A percentile compares a stretch with the other conserved stretches of the same genome.
phyloP scores from a whole-genome alignment of 1,140 invertebrate species.

The Lucilia cuprina region DNA sequence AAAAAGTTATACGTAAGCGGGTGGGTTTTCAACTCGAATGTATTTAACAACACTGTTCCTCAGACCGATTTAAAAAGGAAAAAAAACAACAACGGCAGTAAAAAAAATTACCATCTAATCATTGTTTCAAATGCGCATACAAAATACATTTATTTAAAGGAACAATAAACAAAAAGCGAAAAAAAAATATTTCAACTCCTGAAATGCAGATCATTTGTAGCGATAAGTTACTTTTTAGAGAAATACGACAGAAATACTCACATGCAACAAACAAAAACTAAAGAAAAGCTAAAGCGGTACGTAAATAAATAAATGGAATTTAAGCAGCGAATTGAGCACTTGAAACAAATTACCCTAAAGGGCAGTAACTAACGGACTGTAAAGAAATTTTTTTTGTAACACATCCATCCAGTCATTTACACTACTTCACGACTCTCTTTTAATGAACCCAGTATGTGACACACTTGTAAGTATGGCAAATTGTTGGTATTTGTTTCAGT shows the following conservation, averaged over 20 bases:
- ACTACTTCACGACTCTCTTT: not conserved
- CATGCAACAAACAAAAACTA: not conserved
- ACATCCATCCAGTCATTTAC: not conserved
- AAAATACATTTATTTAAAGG: conserved; percentile 3
- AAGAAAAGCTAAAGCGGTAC: not conserved
- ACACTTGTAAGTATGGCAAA: conserved; percentile 11
- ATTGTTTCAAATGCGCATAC: conserved; percentile 14
- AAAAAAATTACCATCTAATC: conserved; percentile 14
- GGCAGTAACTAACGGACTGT: conserved; percentile 13
- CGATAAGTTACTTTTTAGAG: not conserved
- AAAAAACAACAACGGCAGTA: not conserved
- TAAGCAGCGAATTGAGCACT: conserved; percentile 54
- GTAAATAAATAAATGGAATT: conserved; percentile 39
- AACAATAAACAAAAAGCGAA: not conserved
- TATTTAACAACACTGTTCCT: not conserved
- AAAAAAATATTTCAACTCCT: not conserved
- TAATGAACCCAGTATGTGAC: conserved; percentile 5
- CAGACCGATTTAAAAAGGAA: not conserved
- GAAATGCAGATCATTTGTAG: not conserved
- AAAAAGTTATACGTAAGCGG: not conserved
- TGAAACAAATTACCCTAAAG: conserved; percentile 35
- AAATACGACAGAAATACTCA: not conserved
- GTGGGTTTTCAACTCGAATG: not conserved
- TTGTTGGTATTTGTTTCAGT: too few species aligned
- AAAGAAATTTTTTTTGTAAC: not conserved